These are phyloP conservation scores for Metalampra italica DNA, from an alignment of 2,888 invertebrate species.

Conservation along the genomic window DNA sequence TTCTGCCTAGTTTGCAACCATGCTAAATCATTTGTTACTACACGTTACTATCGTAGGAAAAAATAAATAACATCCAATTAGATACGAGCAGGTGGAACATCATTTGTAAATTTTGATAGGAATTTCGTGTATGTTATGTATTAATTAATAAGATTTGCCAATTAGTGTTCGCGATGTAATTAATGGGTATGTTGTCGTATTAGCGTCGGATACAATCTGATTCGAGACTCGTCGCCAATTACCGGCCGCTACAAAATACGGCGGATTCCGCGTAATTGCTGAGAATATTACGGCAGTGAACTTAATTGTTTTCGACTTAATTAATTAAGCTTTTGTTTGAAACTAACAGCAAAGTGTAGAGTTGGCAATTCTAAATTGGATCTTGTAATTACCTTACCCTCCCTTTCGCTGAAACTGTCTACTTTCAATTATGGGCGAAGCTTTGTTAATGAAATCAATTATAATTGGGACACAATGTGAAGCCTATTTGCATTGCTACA, in stretches of 20 bases:
- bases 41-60: neutral
- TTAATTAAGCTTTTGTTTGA: constrained; percentile 79
- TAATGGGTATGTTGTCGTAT: constrained; percentile 68
- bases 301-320: constrained; percentile 79
- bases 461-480: constrained; percentile 67
- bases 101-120: constrained; percentile 29
- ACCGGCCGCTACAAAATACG: constrained; percentile 72
- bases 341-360: constrained; percentile 79
- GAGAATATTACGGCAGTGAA: constrained; percentile 77
- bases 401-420: constrained; percentile 72
- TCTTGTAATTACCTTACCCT: constrained; percentile 78
- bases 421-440: constrained; percentile 75
- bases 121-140: constrained; percentile 28
- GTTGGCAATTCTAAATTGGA: constrained; percentile 79
- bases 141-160: constrained; percentile 68
- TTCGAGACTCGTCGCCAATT: constrained; percentile 67
- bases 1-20: too few species aligned
- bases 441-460: constrained; percentile 74
- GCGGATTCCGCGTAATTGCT: constrained; percentile 75
- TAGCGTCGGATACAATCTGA: constrained; percentile 71
- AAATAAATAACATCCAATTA: neutral
- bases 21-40: too few species aligned
- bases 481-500: constrained; percentile 46
- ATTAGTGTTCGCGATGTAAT: constrained; percentile 68
- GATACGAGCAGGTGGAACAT: constrained; percentile 26